A percentile compares a stretch with the other conserved stretches of the same genome.
Evolutionary conservation across 2,888 invertebrate genomes (phyloP).

Genomic region (Lasioglossum vierecki): DNA sequence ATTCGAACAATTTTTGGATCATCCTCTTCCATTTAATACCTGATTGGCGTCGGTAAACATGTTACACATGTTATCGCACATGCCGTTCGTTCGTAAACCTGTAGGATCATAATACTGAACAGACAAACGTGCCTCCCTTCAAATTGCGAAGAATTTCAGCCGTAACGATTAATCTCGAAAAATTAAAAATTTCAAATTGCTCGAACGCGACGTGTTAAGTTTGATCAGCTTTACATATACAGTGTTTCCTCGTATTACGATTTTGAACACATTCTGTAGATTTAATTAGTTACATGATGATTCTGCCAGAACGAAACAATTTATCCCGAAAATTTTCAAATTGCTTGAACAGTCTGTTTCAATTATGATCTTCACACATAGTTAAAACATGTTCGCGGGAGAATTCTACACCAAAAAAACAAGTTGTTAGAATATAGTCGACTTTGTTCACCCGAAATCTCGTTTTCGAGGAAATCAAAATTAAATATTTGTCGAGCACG

Average conservation of each 20-base stretch:
- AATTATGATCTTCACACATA: neutral
- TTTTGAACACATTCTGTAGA: too few species aligned
- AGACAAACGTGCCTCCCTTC: neutral
- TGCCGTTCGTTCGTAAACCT: neutral
- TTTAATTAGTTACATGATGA: too few species aligned
- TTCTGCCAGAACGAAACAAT: too few species aligned
- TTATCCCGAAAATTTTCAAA: neutral
- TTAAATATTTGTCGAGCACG: neutral
- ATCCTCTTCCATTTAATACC: conserved; percentile 17
- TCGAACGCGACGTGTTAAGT: neutral
- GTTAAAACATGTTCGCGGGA: neutral
- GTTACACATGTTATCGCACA: neutral
- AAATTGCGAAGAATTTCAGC: neutral
- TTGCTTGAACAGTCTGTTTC: neutral
- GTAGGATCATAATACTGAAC: neutral
- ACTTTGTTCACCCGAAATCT: neutral
- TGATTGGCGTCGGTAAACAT: conserved; percentile 8
- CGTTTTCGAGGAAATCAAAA: neutral
- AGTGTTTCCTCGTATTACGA: neutral
- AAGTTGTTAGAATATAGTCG: neutral
- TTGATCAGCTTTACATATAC: neutral
- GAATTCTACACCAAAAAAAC: neutral
- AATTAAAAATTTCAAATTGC: neutral
- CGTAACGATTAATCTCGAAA: neutral
- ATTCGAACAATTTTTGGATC: conserved; percentile 29